Base-by-base conservation (phyloP, 2,797 vertebrate genomes). In the Enteromius paludinosus region DNA sequence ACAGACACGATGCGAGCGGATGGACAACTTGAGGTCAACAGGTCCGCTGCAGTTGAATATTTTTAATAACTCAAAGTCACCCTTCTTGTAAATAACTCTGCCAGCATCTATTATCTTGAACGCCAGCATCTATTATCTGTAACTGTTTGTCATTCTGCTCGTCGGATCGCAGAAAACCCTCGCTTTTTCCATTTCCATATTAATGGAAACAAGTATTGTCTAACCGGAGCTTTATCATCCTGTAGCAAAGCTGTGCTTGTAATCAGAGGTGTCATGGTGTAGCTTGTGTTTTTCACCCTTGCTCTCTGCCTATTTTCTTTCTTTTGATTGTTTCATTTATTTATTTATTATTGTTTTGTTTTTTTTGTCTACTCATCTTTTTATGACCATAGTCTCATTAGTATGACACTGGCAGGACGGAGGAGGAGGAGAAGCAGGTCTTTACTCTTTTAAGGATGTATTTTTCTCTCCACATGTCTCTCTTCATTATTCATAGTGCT, bases 181-280 rank as follows among this genome's bases (percentile, higher is more conserved):
- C 72, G 74, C 86, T 62, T 56, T 87, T 81, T n/a, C n/a, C 78
- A 86, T 90, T 91, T 92, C 82, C 90, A 90, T 92, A 89, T 92
- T 92, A 87, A 90, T 91, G 89, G 77, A 87, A 90, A 88, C 76
- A 49, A 54, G 78, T 72, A 69, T 83, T 61, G 80, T 84, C 78
- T 86, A 61, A 87, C 75, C 84, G 20, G 20, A 88, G 85, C 68
- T 83, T 84, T 89, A 90, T 89, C 78, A 84, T 87, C 81, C 86
- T 86, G 56, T 84, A 56, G 69, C 18, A 64, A 82, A 79, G 45
- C 76, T 62, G 65, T 71, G 52, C 76, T 70, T 78, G 72, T 84
- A 78, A 78, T 82, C 78, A 52, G 62, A 86, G 77, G 41, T 84
- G 59, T 87, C 81, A 87, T 66, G 30, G 28, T 54, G 70, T 79